These are phyloP conservation scores for Cerastis rubricosa DNA, from an alignment of 2,888 invertebrate genomes.

Conservation along the genomic window DNA sequence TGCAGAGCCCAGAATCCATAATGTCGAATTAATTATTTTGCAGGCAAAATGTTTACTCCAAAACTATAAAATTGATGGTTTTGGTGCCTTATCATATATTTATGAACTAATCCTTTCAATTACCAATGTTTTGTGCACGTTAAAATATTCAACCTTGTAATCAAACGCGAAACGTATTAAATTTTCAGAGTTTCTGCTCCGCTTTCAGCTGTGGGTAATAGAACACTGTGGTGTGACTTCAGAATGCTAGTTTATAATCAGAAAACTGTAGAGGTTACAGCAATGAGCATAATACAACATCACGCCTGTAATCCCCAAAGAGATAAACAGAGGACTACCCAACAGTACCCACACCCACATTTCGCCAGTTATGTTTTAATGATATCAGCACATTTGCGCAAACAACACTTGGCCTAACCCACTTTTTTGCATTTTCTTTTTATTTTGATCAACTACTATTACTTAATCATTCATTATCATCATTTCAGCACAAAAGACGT, in stretches of 20 bases:
- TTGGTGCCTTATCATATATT: conserved; percentile 38
- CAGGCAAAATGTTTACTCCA: background rate
- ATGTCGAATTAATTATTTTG: background rate
- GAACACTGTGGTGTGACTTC: conserved; percentile 45
- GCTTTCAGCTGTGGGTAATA: conserved; percentile 48
- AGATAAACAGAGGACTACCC: background rate
- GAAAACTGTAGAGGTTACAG: background rate
- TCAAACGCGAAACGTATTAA: conserved; percentile 59
- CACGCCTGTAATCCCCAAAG: background rate
- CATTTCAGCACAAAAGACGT: too few species aligned
- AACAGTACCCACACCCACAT: background rate
- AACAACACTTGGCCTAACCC: too few species aligned
- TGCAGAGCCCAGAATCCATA: background rate
- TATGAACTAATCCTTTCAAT: conserved; percentile 60
- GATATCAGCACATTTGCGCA: too few species aligned
- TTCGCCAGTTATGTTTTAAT: background rate
- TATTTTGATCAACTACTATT: too few species aligned
- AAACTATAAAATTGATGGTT: conserved; percentile 24
- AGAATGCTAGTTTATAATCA: conserved; percentile 22
- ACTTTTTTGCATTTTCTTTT: too few species aligned
- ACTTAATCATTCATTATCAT: too few species aligned
- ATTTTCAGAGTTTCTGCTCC: conserved; percentile 52
- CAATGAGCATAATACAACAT: background rate
- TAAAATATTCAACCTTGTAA: conserved; percentile 61
- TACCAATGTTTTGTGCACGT: conserved; percentile 51